Evolutionary conservation across 2,888 invertebrate genomes (phyloP).

Genomic region (Leptarthrus brevirostris): DNA sequence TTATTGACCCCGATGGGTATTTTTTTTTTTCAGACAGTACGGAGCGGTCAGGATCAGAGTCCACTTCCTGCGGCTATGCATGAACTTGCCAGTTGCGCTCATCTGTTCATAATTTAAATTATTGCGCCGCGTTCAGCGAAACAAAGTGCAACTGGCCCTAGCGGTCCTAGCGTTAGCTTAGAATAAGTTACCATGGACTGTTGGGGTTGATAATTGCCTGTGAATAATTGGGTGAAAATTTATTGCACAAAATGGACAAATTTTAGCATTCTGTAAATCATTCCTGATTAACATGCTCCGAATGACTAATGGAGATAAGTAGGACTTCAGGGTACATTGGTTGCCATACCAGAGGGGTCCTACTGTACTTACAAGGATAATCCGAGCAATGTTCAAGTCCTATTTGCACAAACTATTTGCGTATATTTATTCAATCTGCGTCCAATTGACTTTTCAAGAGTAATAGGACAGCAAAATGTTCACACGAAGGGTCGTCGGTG

Average conservation of each 20-base stretch:
- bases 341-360: background rate
- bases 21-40: background rate
- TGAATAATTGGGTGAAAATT: slow-evolving; percentile 36
- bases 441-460: background rate
- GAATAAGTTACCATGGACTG: background rate
- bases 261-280: slow-evolving; percentile 34
- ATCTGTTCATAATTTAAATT: slow-evolving; percentile 34
- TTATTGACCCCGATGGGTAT: slow-evolving; percentile 35
- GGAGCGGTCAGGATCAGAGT: background rate
- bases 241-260: slow-evolving; percentile 31
- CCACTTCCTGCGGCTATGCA: slow-evolving; percentile 15
- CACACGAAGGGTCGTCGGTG: no score
- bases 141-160: background rate
- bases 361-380: background rate
- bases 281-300: slow-evolving; percentile 20
- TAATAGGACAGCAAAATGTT: no score
- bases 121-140: background rate
- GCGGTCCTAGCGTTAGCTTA: background rate
- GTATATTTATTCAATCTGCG: no score
- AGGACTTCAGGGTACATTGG: background rate
- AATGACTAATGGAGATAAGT: slow-evolving; percentile 19
- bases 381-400: background rate
- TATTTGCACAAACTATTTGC: background rate
- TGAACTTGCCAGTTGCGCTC: background rate
- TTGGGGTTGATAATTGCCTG: slow-evolving; percentile 36